Conservation (phyloP, 2,113 vertebrate genomes). For the Cariama cristata region DNA sequence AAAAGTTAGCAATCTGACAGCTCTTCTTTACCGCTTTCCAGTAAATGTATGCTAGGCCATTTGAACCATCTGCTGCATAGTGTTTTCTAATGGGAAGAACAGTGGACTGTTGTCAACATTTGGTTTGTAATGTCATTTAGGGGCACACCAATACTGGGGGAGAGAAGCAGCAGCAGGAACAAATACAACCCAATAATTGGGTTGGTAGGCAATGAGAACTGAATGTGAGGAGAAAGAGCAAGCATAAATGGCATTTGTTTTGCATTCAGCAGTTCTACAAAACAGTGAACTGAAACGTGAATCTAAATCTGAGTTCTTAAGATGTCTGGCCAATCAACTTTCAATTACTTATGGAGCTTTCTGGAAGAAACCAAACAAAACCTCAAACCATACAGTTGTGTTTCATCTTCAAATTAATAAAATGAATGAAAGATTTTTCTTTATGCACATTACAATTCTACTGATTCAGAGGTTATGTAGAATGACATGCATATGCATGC, state of each 20-base stretch:
- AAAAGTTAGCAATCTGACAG: not conserved
- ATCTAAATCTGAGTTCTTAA: not conserved
- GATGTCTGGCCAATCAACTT: not conserved
- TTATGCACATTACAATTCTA: not conserved
- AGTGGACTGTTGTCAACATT: not conserved
- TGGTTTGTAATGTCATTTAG: slow-evolving; percentile 1
- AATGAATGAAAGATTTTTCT: not conserved
- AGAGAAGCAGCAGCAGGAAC: not conserved
- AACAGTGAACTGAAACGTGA: not conserved
- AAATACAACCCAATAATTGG: not conserved
- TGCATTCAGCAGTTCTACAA: not conserved
- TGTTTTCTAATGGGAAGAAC: not conserved
- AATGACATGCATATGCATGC: not conserved
- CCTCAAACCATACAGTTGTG: not conserved
- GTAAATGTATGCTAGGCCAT: slow-evolving; percentile 2
- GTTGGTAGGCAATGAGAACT: not conserved
- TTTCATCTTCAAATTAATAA: not conserved
- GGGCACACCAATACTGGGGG: not conserved
- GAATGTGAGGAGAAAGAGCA: not conserved
- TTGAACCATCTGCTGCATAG: slow-evolving; percentile 33
- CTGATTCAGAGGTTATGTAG: not conserved
- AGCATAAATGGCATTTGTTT: not conserved
- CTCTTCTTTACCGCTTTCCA: not conserved
- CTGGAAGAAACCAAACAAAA: not conserved
- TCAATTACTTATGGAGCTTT: not conserved